Evolutionary conservation across 2,888 invertebrate species (phyloP).

Genomic region (Rhogogaster chlorosoma): DNA sequence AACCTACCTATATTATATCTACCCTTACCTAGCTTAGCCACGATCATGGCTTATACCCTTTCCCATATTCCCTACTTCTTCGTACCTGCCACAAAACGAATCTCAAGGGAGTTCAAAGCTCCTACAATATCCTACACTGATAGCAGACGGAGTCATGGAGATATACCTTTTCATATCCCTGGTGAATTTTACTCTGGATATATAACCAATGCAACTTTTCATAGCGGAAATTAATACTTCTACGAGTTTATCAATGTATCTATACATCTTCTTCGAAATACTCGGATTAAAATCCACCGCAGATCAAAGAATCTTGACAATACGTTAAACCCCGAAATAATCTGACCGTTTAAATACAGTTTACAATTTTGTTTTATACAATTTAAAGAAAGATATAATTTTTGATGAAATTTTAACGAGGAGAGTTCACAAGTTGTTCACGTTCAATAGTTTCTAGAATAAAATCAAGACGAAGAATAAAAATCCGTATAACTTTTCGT

Average conservation of each 20-base stretch:
- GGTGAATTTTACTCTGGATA: not conserved
- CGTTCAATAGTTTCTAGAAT: no score
- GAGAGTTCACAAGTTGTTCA: no score
- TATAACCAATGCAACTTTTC: not conserved
- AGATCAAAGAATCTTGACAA: no score
- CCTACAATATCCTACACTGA: not conserved
- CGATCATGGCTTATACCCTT: conserved; percentile 13
- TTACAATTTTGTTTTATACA: no score
- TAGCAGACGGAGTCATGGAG: not conserved
- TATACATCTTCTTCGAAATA: no score
- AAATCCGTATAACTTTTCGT: no score
- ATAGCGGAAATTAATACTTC: not conserved
- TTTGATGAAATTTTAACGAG: no score
- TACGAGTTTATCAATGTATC: not conserved
- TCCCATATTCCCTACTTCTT: not conserved
- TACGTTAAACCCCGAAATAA: no score
- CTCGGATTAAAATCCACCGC: no score
- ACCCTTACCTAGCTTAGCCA: not conserved
- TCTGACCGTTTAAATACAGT: no score
- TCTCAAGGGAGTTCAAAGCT: conserved; percentile 22
- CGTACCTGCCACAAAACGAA: conserved; percentile 9
- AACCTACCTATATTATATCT: not conserved
- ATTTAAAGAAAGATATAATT: no score
- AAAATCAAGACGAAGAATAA: no score
- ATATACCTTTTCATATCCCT: not conserved